Evolutionary conservation across 2,888 invertebrate genomes (phyloP), one percentile per base, ranked within the genome.

Genomic region (Lagria hirta): DNA sequence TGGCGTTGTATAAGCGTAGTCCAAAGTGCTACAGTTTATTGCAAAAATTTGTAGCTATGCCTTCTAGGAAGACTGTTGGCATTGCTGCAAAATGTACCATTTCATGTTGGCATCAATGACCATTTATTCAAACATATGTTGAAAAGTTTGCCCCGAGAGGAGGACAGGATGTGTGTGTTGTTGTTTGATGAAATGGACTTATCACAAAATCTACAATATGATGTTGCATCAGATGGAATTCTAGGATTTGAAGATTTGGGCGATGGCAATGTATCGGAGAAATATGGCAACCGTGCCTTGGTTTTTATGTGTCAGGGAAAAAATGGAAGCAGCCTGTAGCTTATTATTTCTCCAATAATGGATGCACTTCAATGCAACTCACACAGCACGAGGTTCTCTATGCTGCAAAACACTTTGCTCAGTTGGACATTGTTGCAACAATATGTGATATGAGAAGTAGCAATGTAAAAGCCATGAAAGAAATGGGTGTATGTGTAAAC

Each of bases 201-300:
- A 3, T 4, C n/a, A 8, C 10, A 15, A 17, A 29, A 29, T 17
- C 13, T 29, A 7, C 10, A 29, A n/a, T 49, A 51, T 42, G 46
- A 49, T 34, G 13, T 7, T 3, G 5, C 11, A 14, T 16, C 22
- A 4, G 49, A 49, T 22, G 16, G 35, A 14, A 54, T 54, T 5
- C 5, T 43, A 14, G 53, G 51, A 2, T 53, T 46, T 36, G 45
- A 32, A 17, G 34, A 45, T 20, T 45, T 6, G 17, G 40, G 41
- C 4, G 23, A 42, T 14, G 6, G 29, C 5, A 28, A 28, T 7
- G 3, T 4, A 5, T 13, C 17, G 4, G 12, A 13, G 12, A 30
- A 11, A 35, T 27, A 28, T 6, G 41, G 41, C 11, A 42, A 27
- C 6, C 21, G 29, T 32, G 44, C 44, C 6, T 23, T 45, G 28